Evolutionary conservation across 23 tunicate species (phyloP), one percentile per base, ranked within the genome.

Genomic region (Aplidium turbinatum): DNA sequence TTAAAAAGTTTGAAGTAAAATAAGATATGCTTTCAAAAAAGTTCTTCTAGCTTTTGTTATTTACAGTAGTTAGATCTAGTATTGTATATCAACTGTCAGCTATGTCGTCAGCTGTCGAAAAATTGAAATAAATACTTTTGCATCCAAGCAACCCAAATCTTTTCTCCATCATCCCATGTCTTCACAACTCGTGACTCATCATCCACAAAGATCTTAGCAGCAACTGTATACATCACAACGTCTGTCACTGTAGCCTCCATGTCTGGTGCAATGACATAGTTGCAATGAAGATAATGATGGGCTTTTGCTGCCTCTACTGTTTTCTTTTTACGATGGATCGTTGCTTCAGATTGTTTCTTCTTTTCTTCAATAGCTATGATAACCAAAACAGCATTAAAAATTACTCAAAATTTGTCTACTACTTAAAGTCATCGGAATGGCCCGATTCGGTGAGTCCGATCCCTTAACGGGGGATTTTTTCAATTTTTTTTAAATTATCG

Each of bases 111-210:
- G n/a, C n/a, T n/a, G 16, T 42, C 16, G 13, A 42, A 42, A 42
- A 42, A 9, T 9, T 42, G 50, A 11, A 16, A 42, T 9, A 42
- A 11, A 62, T 42, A 89, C 96, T 56, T 77, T 58, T 84, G 82
- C 74, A 79, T 82, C 97, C 97, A 91, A 3, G 97, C 87, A n/a
- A 91, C 82, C 97, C 97, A 91, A 27, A 79, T 56, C 18, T 33
- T 39, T 36, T 66, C 22, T 0, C 97, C 97, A 79, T 91, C 97
- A 33, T 84, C 90, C 97, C 97, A 91, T 0, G 97, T 84, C 50
- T 84, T 91, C 35, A 91, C 86, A 23, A 91, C 91, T 32, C 75
- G 64, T 7, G 91, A 73, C 22, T 91, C 97, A 24, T 55, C 58
- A 33, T 91, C 97, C 6, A 86, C 79, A 58, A 91, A 91, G 26